Evolutionary conservation across 1,140 invertebrate species (phyloP).

Genomic region (Heliconius himera): DNA sequence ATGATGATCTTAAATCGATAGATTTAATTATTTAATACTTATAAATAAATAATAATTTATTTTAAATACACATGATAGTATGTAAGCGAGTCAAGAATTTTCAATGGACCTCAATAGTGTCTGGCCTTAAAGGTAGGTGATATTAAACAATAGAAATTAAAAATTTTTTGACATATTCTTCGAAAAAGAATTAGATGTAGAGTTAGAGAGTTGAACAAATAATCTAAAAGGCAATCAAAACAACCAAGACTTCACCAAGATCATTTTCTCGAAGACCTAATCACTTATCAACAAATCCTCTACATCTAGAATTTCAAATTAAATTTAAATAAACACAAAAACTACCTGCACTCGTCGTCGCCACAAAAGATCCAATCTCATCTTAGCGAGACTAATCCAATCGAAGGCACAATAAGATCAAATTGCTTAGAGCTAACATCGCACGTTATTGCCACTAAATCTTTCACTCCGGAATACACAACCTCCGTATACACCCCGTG

Average conservation of each 20-base stretch:
- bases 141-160: neutral
- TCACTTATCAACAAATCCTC: neutral
- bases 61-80: too few relatives aligned
- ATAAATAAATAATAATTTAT: too few relatives aligned
- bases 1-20: too few relatives aligned
- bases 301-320: neutral
- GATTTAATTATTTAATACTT: too few relatives aligned
- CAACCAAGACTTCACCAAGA: neutral
- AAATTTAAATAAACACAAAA: constrained; percentile 8
- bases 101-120: too few relatives aligned
- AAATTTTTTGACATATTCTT: neutral
- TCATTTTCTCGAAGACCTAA: neutral
- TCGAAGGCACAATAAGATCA: constrained; percentile 69
- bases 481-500: constrained; percentile 46
- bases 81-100: too few relatives aligned
- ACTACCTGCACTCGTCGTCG: neutral
- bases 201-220: neutral
- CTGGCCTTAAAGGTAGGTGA: too few relatives aligned
- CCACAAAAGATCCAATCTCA: constrained; percentile 34
- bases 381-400: constrained; percentile 65
- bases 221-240: neutral
- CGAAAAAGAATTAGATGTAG: neutral
- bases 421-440: constrained; percentile 64
- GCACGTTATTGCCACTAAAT: constrained; percentile 78
- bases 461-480: constrained; percentile 63